A percentile compares a stretch with the other conserved stretches of the same genome.
These are phyloP conservation scores for Scaptomyza graminum DNA, from an alignment of 1,140 invertebrate species.

Conservation along the genomic window DNA sequence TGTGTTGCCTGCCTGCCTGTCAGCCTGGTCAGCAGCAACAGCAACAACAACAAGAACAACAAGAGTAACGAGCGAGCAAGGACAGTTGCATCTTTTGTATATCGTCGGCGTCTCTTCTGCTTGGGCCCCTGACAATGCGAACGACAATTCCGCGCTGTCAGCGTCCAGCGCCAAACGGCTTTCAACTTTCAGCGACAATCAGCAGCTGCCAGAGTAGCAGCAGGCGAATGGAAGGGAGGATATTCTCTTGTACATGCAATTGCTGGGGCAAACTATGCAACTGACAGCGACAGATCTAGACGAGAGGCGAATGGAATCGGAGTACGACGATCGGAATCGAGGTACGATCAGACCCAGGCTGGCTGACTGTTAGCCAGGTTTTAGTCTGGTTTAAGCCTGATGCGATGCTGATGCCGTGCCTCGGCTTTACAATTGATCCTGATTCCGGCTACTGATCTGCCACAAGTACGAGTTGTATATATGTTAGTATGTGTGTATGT, in stretches of 20 bases:
- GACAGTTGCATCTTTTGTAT: conserved; percentile 81
- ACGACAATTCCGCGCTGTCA: conserved; percentile 80
- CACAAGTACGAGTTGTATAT: conserved; percentile 2
- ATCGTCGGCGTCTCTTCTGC: conserved; percentile 58
- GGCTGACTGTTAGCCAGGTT: not conserved
- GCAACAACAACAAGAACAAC: conserved; percentile 5
- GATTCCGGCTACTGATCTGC: conserved; percentile 76
- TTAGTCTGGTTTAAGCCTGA: conserved; percentile 6
- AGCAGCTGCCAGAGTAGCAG: conserved; percentile 4
- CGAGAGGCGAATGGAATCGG: conserved; percentile 44
- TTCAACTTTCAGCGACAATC: conserved; percentile 76
- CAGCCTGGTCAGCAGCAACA: conserved; percentile 41
- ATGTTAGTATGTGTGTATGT: conserved; percentile 30
- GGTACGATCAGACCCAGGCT: too few relatives aligned
- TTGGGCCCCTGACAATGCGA: conserved; percentile 67
- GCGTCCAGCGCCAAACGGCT: conserved; percentile 65
- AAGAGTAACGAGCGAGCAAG: conserved; percentile 47
- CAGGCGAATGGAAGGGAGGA: conserved; percentile 3
- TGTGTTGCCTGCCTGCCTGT: conserved; percentile 50
- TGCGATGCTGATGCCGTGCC: conserved; percentile 20
- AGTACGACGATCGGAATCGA: conserved; percentile 3
- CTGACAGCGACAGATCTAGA: conserved; percentile 78
- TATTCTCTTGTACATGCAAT: conserved; percentile 70
- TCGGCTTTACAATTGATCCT: conserved; percentile 75
- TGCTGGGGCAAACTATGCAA: conserved; percentile 75